Base-by-base conservation (phyloP, 2,888 invertebrate genomes). In the Drosophila testacea region DNA sequence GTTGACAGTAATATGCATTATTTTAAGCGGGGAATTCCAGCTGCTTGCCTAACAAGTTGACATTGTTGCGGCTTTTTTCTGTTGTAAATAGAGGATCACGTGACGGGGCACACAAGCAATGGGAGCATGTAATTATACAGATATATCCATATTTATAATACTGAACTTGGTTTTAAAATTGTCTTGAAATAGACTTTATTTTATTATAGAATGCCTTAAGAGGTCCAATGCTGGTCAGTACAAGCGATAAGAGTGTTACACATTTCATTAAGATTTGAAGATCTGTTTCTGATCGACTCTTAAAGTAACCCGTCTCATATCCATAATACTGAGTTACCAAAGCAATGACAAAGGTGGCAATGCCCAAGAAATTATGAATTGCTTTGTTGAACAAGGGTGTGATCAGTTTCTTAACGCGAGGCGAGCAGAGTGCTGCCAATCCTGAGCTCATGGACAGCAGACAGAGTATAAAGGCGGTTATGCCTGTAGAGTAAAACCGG, bases 321-420 rank as follows among this genome's bases (percentile, higher is more conserved):
- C 92, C 92, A 66, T 91, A 92, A 61, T 83, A 92, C 57, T 92
- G 91, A 4, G 91, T 83, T 6, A 83, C 66, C 60, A 92, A 55
- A 0, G 92, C 92, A 28, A 91, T 71, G n/a, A 83, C 82, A 68
- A 92, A 92, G 36, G 90, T 83, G 0, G 76, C 52, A 36, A 91
- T 54, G 3, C 92, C 92, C 38, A 92, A 60, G 30, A 90, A 75
- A 46, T 90, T 91, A 38, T 92, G 92, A 11, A 92, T 77, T 0
- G 90, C 79, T 67, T 92, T 92, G 54, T 92, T 92, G 0, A 91
- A 62, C 27, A 92, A 54, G 1, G 92, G 92, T 6, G 79, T 74
- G 6, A 91, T 63, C 9, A 85, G 57, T n/a, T 55, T 82, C 41
- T 85, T 89, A 0, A 92, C 16, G 2, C 80, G 85, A 34, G 59